A percentile compares a stretch with the other conserved stretches of the same genome.
phyloP scores from a whole-genome alignment of 2,797 vertebrate genomes.

The Nothura maculosa region DNA sequence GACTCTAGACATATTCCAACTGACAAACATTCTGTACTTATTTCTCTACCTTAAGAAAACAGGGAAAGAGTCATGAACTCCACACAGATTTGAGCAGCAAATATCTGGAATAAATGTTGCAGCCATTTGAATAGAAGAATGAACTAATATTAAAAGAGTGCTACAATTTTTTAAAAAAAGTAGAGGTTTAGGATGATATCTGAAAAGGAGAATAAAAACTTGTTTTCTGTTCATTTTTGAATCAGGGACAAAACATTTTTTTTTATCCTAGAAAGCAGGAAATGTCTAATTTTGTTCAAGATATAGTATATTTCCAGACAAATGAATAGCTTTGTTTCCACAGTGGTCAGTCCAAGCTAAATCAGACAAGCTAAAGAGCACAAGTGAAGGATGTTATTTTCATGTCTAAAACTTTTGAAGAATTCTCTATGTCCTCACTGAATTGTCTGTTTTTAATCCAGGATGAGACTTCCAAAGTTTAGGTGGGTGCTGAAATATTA shows the following conservation, averaged over 20 bases:
- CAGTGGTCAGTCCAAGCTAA: background rate
- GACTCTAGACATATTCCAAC: background rate
- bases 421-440: background rate
- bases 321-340: background rate
- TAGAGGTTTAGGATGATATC: background rate
- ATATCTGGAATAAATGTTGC: background rate
- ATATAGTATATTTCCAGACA: background rate
- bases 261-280: background rate
- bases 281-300: background rate
- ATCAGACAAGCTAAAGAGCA: background rate
- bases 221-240: background rate
- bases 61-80: background rate
- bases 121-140: background rate
- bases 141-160: background rate
- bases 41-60: background rate
- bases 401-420: background rate
- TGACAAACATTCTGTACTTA: background rate
- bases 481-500: background rate
- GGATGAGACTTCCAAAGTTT: background rate
- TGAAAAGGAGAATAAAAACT: too few relatives aligned
- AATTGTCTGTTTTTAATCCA: background rate
- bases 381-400: background rate
- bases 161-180: background rate
- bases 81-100: background rate
- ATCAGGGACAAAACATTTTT: background rate